Evolutionary conservation across 2,888 invertebrate genomes (phyloP).

Genomic region (Darwinula stevensoni): DNA sequence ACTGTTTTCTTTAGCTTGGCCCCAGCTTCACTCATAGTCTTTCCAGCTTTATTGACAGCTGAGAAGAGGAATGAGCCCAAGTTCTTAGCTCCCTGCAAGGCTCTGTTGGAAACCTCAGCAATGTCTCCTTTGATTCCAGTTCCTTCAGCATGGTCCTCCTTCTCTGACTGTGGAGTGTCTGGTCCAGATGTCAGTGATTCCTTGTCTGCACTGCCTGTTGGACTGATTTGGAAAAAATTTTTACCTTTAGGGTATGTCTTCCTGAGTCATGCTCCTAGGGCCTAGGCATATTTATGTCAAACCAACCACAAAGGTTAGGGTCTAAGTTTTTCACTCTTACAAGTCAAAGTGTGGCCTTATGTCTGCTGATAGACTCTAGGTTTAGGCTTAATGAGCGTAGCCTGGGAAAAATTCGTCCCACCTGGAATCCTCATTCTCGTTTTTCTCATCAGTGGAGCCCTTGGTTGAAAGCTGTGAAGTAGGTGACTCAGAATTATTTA

Average conservation of each 20-base stretch:
- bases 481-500: constrained; percentile 8
- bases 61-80: constrained; percentile 76
- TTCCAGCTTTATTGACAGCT: constrained; percentile 83
- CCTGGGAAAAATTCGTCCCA: no score
- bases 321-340: no score
- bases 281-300: no score
- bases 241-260: no score
- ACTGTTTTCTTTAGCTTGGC: constrained; percentile 84
- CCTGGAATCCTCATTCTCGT: constrained; percentile 70
- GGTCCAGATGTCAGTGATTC: constrained; percentile 28
- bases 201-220: constrained; percentile 69
- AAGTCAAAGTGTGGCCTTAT: no score
- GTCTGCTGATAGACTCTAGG: no score
- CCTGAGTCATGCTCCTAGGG: no score
- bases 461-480: constrained; percentile 10
- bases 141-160: constrained; percentile 44
- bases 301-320: no score
- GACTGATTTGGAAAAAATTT: no score
- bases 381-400: no score
- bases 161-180: constrained; percentile 45
- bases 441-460: constrained; percentile 33
- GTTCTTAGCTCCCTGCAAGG: constrained; percentile 40
- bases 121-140: no score
- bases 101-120: constrained; percentile 48
- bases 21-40: constrained; percentile 60